Percentiles rank a stretch among this genome's conserved stretches.
Conservation (phyloP, 2,113 vertebrate species). For the Gulo gulo region DNA sequence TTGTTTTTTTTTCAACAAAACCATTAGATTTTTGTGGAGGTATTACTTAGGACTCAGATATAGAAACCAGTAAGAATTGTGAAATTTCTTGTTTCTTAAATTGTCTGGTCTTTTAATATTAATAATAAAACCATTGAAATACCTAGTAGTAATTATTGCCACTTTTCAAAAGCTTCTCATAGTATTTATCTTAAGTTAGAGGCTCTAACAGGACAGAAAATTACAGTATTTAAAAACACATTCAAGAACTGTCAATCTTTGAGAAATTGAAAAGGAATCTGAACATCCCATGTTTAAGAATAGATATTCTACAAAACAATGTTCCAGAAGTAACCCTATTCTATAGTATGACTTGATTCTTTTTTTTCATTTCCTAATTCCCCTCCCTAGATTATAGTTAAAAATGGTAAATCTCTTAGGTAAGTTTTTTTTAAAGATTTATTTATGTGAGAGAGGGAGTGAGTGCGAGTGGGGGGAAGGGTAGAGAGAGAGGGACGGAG, state of each 20-base stretch:
- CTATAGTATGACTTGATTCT: not conserved
- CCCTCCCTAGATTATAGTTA: not conserved
- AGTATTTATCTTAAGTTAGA: not conserved
- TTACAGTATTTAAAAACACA: not conserved
- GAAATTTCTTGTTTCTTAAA: not conserved
- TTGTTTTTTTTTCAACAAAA: not conserved
- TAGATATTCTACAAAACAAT: not conserved
- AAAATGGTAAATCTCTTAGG: not conserved
- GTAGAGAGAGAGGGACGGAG: not conserved
- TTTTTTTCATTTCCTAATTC: not conserved
- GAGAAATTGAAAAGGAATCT: not conserved
- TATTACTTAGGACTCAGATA: not conserved
- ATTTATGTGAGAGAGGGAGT: not conserved
- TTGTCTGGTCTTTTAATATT: not conserved
- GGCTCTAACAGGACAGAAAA: not conserved
- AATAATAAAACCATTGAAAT: slow-evolving; percentile 1
- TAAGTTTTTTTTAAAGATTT: not conserved
- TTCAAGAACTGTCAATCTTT: not conserved
- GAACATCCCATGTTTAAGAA: not conserved
- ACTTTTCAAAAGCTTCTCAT: not conserved
- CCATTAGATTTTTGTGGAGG: not conserved
- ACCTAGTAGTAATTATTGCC: not conserved
- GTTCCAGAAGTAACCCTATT: not conserved
- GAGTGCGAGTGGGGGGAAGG: not conserved
- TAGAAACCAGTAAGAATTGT: not conserved